Conservation (phyloP, 2,888 invertebrate genomes). For the Eurois occulta region DNA sequence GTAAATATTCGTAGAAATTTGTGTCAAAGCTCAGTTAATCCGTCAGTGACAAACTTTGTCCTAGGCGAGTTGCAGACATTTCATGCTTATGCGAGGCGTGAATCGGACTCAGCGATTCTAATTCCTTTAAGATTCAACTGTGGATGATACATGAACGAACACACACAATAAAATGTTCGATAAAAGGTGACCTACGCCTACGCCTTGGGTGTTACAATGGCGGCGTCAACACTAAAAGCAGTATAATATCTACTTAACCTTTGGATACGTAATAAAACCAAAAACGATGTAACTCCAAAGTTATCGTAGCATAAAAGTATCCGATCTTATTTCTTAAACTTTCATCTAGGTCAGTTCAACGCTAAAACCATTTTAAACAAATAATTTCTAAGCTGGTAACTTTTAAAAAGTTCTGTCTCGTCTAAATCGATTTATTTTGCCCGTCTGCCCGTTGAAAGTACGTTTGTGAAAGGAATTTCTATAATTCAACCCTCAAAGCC, state of each 20-base stretch:
- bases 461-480: constrained; percentile 60
- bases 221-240: constrained; percentile 6
- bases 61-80: not conserved
- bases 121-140: not conserved
- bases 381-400: constrained; percentile 41
- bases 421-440: constrained; percentile 56
- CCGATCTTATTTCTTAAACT: constrained; percentile 16
- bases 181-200: not conserved
- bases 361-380: constrained; percentile 54
- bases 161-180: not conserved
- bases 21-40: not conserved
- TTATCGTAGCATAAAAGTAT: constrained; percentile 24
- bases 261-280: not conserved
- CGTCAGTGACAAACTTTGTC: not conserved
- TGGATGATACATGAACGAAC: not conserved
- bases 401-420: constrained; percentile 55
- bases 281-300: not conserved
- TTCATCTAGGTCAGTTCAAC: constrained; percentile 12
- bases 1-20: not conserved
- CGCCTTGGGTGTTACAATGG: not conserved
- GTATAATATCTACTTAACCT: not conserved
- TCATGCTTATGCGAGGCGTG: not conserved
- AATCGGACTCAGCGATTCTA: not conserved
- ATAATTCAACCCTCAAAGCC: constrained; percentile 47
- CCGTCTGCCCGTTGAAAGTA: constrained; percentile 41